These are phyloP conservation scores for Neotoma lepida DNA, from an alignment of 2,113 vertebrate species.

Conservation along the genomic window DNA sequence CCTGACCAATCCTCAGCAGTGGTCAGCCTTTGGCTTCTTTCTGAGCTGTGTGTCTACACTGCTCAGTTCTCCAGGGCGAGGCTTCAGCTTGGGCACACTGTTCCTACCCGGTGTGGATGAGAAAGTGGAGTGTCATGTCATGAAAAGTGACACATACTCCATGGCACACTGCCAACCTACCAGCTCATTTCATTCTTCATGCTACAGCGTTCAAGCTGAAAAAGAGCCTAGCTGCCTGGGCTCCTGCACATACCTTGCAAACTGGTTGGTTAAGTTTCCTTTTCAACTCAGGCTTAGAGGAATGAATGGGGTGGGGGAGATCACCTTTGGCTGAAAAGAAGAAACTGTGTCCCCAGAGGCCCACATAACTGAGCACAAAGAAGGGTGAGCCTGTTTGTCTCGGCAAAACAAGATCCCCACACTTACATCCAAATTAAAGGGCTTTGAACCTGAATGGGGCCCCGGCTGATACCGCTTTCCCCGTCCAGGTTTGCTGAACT, in stretches of 20 bases:
- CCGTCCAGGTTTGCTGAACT: constrained; percentile 75
- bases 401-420: constrained; percentile 41
- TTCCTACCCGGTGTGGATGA: background rate
- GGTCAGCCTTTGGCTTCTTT: background rate
- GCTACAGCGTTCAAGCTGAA: background rate
- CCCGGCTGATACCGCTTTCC: constrained; percentile 73
- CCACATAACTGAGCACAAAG: background rate
- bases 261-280: constrained; percentile 60
- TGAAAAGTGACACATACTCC: background rate
- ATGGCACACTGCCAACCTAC: background rate
- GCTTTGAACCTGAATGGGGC: constrained; percentile 73
- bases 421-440: constrained; percentile 72
- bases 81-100: background rate
- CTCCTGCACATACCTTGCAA: background rate
- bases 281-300: constrained; percentile 24
- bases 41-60: background rate
- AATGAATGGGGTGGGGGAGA: constrained; percentile 36
- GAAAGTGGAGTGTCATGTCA: background rate
- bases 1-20: background rate
- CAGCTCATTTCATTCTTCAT: background rate
- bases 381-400: background rate
- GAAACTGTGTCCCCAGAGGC: constrained; percentile 51
- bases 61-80: background rate
- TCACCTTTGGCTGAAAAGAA: constrained; percentile 35
- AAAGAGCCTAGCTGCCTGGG: background rate